Evolutionary conservation across 2,113 vertebrate genomes (phyloP), one percentile per base, ranked within the genome.

Genomic region (Origma solitaria): DNA sequence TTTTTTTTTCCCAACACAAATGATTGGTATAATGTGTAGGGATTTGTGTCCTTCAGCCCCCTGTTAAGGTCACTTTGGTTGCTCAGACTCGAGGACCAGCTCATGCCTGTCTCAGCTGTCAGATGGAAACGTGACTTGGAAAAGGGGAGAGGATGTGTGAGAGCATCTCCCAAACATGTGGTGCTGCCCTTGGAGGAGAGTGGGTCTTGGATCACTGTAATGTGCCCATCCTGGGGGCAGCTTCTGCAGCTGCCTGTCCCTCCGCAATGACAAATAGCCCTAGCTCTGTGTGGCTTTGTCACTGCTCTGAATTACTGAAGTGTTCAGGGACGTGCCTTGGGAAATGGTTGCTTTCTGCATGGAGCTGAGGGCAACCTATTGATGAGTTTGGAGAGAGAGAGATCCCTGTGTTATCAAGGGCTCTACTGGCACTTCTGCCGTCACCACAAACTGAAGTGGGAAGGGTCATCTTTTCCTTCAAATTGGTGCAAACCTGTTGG

Each of bases 241-340:
- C 37, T 25, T 37, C 37, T 77, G 15, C 33, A 70, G 73, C 78
- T 78, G 82, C 70, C 30, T 38, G n/a, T 73, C 64, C 37, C 23
- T 57, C 28, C 6, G 0, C 1, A 4, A 1, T 27, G 56, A 23
- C n/a, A 11, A 0, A 9, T 15, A 57, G 65, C 58, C 35, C 57
- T 62, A 56, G 37, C 1, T 53, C 31, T 64, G 33, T 13, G 68
- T 19, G 64, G 5, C 42, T 28, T n/a, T 27, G 51, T 33, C 38
- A 13, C 61, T 53, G 3, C 75, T 50, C 53, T 9, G 0, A 65
- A 21, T 78, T 8, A 8, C 37, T 51, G 44, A 33, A 42, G 15
- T 1, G 3, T 31, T 73, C 30, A 12, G 38, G 47, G 53, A n/a
- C 0, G 0, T 21, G 22, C 14, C 0, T 2, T 30, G 58, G 31